Evolutionary conservation across 2,797 vertebrate genomes (phyloP).

Genomic region (Cichlasoma orientale): DNA sequence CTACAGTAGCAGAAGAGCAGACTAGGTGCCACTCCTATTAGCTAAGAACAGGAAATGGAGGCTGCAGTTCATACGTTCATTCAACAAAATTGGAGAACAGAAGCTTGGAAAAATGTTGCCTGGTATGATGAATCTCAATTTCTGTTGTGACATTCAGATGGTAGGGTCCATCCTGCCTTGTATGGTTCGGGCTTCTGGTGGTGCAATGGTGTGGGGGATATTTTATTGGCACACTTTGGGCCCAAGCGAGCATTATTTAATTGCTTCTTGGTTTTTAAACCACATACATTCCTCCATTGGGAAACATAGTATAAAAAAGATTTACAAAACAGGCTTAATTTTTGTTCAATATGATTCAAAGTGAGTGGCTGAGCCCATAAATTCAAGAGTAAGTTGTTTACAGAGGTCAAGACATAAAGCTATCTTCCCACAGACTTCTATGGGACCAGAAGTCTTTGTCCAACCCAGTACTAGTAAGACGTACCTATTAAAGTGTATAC

Average conservation of each 20-base stretch:
- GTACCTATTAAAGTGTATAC: neutral
- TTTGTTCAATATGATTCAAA: neutral
- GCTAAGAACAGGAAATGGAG: no score
- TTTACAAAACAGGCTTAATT: neutral
- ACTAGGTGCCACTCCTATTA: neutral
- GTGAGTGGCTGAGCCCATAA: neutral
- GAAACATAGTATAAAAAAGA: no score
- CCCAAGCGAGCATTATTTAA: neutral
- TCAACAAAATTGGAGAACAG: neutral
- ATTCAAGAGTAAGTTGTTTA: neutral
- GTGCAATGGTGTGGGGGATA: neutral
- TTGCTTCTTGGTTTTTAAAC: neutral
- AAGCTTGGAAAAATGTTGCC: neutral
- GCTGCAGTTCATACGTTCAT: neutral
- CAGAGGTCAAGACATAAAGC: neutral
- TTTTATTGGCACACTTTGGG: neutral
- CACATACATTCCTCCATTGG: neutral
- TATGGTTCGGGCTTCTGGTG: neutral
- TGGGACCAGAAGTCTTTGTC: neutral
- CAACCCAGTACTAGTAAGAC: neutral
- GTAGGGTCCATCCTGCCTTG: neutral
- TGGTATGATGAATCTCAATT: neutral
- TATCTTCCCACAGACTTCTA: neutral
- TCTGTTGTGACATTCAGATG: neutral
- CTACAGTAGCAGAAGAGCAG: neutral